A percentile compares a stretch with the other conserved stretches of the same genome.
phyloP scores from a whole-genome alignment of 2,113 vertebrate species.

The Neopipo cinnamomea region DNA sequence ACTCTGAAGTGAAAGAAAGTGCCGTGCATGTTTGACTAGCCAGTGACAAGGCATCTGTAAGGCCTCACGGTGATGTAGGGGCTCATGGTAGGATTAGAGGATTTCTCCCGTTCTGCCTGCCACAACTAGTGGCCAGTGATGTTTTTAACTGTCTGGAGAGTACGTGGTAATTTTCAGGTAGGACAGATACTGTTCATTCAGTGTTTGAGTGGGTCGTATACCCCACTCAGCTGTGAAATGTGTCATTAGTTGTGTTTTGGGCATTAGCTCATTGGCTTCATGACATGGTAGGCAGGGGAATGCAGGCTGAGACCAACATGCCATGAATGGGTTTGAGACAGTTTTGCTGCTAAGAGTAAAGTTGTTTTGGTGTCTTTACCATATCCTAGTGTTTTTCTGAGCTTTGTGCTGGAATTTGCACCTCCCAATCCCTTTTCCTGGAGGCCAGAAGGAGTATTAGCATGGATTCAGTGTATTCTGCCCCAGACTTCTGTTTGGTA shows the following conservation, averaged over 20 bases:
- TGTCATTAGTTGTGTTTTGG: background rate
- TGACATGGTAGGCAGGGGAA: background rate
- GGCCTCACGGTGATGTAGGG: background rate
- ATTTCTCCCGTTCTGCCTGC: background rate
- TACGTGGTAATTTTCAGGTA: background rate
- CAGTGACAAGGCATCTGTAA: background rate
- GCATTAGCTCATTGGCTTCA: background rate
- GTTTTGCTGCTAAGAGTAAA: background rate
- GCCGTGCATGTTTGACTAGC: background rate
- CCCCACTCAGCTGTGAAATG: background rate
- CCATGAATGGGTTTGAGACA: background rate
- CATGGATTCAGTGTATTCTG: background rate
- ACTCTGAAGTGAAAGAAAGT: background rate
- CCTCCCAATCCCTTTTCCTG: background rate
- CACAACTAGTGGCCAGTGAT: background rate
- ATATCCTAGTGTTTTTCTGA: background rate
- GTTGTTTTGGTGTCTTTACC: background rate
- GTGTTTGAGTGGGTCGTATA: background rate
- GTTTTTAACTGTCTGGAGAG: background rate
- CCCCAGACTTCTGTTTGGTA: background rate
- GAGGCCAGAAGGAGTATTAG: background rate
- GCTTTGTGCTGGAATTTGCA: background rate
- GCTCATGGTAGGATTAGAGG: background rate
- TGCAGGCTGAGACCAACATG: background rate
- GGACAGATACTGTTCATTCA: background rate